Percentiles rank a stretch among this genome's conserved stretches.
These are phyloP conservation scores for Elephas maximus DNA, from an alignment of 2,113 vertebrate genomes.

Conservation along the genomic window DNA sequence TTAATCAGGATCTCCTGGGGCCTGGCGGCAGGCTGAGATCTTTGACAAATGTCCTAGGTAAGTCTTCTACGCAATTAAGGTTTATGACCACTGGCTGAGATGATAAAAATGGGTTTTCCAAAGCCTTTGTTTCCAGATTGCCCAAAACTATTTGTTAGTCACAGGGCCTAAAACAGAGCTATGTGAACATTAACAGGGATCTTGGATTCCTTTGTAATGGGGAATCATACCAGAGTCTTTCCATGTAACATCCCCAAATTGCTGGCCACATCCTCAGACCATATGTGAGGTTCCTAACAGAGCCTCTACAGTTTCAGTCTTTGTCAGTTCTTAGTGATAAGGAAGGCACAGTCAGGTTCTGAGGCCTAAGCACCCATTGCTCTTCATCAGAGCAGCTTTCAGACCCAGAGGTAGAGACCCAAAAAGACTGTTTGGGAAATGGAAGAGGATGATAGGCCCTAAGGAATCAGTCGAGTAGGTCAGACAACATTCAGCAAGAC, in stretches of 20 bases:
- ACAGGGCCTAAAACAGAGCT: background rate
- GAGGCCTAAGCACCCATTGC: background rate
- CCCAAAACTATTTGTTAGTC: background rate
- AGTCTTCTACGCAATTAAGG: background rate
- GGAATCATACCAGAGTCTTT: background rate
- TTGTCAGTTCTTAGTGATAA: background rate
- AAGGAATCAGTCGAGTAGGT: background rate
- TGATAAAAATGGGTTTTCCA: background rate
- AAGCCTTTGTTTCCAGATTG: background rate
- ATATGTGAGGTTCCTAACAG: background rate
- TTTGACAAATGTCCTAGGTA: background rate
- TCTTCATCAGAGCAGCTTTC: background rate
- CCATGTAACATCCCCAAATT: background rate
- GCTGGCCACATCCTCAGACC: background rate
- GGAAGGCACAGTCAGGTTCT: background rate
- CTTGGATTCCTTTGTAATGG: background rate
- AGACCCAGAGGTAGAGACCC: background rate
- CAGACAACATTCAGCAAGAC: background rate
- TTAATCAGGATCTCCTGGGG: background rate
- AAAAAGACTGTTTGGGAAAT: background rate
- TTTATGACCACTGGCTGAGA: background rate
- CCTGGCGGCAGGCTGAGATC: background rate
- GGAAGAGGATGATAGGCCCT: background rate
- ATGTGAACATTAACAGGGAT: background rate
- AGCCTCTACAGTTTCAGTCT: background rate